phyloP scores from a whole-genome alignment of 2,888 invertebrate genomes.

The Gryllus longicercus region DNA sequence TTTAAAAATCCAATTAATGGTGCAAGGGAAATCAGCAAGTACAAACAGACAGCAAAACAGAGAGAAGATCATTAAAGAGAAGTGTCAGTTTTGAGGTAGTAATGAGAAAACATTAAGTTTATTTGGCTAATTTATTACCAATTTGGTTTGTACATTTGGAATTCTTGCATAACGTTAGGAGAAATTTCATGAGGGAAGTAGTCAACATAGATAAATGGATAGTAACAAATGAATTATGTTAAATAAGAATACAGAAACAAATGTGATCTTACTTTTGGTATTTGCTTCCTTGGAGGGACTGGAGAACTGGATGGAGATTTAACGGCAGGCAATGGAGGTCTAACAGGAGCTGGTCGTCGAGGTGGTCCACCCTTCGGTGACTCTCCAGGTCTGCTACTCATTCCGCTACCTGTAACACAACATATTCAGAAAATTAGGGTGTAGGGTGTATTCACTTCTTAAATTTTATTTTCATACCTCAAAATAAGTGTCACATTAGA shows the following conservation, averaged over 20 bases:
- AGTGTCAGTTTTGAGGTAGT: too few relatives aligned
- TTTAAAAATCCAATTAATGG: too few relatives aligned
- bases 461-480: too few relatives aligned
- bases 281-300: constrained; percentile 35
- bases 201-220: neutral
- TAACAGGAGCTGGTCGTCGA: constrained; percentile 46
- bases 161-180: too few relatives aligned
- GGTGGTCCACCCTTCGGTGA: constrained; percentile 27
- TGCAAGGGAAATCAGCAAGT: too few relatives aligned
- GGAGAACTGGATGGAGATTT: constrained; percentile 43
- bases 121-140: too few relatives aligned
- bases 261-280: constrained; percentile 34
- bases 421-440: constrained; percentile 2
- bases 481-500: too few relatives aligned
- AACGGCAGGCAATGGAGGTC: constrained; percentile 56
- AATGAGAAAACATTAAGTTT: too few relatives aligned
- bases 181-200: neutral
- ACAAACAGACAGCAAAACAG: too few relatives aligned
- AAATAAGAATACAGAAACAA: constrained; percentile 21
- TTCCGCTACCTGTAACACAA: constrained; percentile 6
- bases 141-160: too few relatives aligned
- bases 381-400: constrained; percentile 8
- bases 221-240: neutral
- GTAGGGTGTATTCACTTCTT: too few relatives aligned
- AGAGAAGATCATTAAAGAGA: too few relatives aligned